A percentile compares a stretch with the other conserved stretches of the same genome.
These are phyloP conservation scores for Hydroisotoma schaefferi DNA, from an alignment of 2,888 invertebrate genomes.

Conservation along the genomic window DNA sequence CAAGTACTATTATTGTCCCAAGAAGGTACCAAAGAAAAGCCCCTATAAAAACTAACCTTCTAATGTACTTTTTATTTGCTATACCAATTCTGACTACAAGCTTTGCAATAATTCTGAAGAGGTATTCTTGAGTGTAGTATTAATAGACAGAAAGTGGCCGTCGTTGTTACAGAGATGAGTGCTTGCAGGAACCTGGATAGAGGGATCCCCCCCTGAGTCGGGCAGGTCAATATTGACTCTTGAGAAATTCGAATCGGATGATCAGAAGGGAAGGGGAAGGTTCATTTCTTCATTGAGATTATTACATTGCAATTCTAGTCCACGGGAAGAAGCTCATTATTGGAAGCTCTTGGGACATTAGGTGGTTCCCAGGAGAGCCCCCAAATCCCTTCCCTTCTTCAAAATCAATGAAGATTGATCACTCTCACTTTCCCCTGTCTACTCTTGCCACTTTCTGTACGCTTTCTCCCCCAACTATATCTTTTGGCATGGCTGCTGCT, in stretches of 20 bases:
- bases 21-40: too few species aligned
- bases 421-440: conserved; percentile 38
- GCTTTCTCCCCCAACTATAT: conserved; percentile 5
- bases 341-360: conserved; percentile 42
- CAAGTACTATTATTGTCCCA: too few species aligned
- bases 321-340: conserved; percentile 40
- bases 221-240: conserved; percentile 45
- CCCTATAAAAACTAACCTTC: too few species aligned
- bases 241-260: conserved; percentile 39
- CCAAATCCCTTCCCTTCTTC: conserved; percentile 42
- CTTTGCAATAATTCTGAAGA: not conserved
- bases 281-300: not conserved
- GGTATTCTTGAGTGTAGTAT: conserved; percentile 1
- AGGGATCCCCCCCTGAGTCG: too few species aligned
- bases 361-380: conserved; percentile 30
- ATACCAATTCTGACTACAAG: too few species aligned
- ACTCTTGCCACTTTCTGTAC: conserved; percentile 13
- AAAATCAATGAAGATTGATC: conserved; percentile 48
- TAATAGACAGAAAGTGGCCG: conserved; percentile 13
- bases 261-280: conserved; percentile 15
- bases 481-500: too few species aligned
- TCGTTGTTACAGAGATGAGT: not conserved
- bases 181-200: not conserved
- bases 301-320: conserved; percentile 14
- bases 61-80: too few species aligned